phyloP scores from a whole-genome alignment of 2,113 vertebrate species.

The Cheirogaleus medius region DNA sequence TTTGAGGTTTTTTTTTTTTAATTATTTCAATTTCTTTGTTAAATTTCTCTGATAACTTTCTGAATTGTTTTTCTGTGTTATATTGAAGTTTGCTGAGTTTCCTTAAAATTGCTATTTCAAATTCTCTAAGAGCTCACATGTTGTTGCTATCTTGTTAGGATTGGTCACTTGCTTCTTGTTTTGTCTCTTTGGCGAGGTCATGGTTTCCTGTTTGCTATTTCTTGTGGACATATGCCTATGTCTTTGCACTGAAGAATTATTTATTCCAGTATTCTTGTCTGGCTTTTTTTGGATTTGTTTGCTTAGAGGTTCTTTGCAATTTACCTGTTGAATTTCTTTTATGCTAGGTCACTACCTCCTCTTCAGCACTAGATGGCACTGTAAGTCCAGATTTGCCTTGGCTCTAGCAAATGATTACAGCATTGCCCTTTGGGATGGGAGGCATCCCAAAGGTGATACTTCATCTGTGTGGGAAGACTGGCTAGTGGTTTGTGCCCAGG shows the following conservation, averaged over 20 bases:
- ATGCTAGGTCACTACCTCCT: not conserved
- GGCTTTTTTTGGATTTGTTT: not conserved
- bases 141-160: not conserved
- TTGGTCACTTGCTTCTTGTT: not conserved
- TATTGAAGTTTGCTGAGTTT: not conserved
- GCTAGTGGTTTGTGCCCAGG: not conserved
- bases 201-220: not conserved
- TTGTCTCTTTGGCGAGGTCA: not conserved
- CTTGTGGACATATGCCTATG: not conserved
- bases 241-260: not conserved
- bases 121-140: not conserved
- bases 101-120: not conserved
- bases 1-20: not conserved
- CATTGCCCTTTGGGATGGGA: not conserved
- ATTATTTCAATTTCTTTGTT: not conserved
- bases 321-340: not conserved
- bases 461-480: not conserved
- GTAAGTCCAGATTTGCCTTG: not conserved
- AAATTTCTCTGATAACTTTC: not conserved
- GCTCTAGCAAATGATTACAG: not conserved
- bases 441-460: not conserved
- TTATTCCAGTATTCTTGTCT: not conserved
- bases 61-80: not conserved
- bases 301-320: not conserved
- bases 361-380: not conserved